phyloP scores from a whole-genome alignment of 2,888 invertebrate genomes.

The Agrochola circellaris region DNA sequence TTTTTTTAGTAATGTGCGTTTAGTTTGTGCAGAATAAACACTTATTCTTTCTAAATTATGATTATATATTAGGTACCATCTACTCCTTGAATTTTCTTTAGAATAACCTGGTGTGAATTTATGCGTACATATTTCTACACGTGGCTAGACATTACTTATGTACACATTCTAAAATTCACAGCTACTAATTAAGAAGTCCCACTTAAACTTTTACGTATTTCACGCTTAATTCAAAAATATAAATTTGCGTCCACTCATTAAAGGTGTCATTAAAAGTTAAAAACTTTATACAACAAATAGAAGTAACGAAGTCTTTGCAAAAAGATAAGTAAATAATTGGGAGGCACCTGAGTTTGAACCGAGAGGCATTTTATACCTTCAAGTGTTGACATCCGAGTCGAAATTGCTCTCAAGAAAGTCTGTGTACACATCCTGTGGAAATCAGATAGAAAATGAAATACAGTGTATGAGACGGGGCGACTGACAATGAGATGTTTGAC shows the following conservation, averaged over 20 bases:
- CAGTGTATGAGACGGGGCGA: constrained; percentile 25
- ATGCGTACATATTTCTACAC: neutral
- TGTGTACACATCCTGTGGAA: constrained; percentile 61
- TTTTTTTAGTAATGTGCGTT: no score
- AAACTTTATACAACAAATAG: constrained; percentile 42
- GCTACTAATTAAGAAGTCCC: neutral
- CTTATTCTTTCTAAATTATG: no score
- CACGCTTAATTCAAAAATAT: constrained; percentile 17
- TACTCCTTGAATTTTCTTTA: neutral
- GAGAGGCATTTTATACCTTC: constrained; percentile 52
- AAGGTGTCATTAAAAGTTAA: constrained; percentile 33
- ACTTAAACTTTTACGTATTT: constrained; percentile 24
- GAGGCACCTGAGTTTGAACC: constrained; percentile 45
- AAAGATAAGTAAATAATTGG: constrained; percentile 47
- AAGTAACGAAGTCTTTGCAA: constrained; percentile 28
- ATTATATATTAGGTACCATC: neutral
- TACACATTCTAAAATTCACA: constrained; percentile 1
- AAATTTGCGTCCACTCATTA: constrained; percentile 22
- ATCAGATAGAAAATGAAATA: constrained; percentile 63
- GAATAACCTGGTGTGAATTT: neutral
- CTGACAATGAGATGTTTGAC: constrained; percentile 37
- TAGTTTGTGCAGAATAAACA: no score
- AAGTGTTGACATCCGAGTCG: constrained; percentile 57
- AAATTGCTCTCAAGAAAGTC: constrained; percentile 62
- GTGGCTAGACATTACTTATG: neutral